phyloP scores from a whole-genome alignment of 2,113 vertebrate genomes.

The Narcine bancroftii region DNA sequence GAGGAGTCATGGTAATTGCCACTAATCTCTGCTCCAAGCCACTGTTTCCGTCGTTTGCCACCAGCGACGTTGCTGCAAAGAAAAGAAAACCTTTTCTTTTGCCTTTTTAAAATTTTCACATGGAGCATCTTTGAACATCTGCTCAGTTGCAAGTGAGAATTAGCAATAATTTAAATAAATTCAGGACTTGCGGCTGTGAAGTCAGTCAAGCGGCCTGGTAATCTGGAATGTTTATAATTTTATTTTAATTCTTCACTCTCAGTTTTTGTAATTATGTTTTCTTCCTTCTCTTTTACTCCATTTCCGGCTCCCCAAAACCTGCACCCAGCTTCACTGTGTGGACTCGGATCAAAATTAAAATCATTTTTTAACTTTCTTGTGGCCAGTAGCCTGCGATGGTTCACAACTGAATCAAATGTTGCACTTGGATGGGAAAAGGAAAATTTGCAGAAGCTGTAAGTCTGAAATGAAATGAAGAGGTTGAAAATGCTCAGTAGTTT shows the following conservation, averaged over 20 bases:
- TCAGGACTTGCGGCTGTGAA: slow-evolving; percentile 4
- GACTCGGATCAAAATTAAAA: background rate
- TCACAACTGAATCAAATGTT: background rate
- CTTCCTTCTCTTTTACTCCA: background rate
- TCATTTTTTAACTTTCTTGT: background rate
- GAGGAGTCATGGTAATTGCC: slow-evolving; percentile 44
- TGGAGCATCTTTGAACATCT: slow-evolving; percentile 40
- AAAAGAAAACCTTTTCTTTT: slow-evolving; percentile 41
- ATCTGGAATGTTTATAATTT: background rate
- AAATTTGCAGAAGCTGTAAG: too few species aligned
- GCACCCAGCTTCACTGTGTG: background rate
- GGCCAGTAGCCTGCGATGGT: background rate
- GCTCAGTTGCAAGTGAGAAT: slow-evolving; percentile 29
- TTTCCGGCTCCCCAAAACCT: background rate
- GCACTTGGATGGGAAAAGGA: background rate
- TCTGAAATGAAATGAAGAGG: too few species aligned
- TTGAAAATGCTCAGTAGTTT: too few species aligned
- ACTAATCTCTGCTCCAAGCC: slow-evolving; percentile 44
- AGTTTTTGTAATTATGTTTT: background rate
- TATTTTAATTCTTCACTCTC: background rate
- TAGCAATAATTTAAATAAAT: background rate
- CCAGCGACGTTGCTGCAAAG: slow-evolving; percentile 39
- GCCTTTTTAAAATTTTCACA: slow-evolving; percentile 42
- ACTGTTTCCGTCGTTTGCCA: slow-evolving; percentile 11
- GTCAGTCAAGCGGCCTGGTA: background rate